Evolutionary conservation across 2,888 invertebrate genomes (phyloP).

Genomic region (Luperina nickerlii): DNA sequence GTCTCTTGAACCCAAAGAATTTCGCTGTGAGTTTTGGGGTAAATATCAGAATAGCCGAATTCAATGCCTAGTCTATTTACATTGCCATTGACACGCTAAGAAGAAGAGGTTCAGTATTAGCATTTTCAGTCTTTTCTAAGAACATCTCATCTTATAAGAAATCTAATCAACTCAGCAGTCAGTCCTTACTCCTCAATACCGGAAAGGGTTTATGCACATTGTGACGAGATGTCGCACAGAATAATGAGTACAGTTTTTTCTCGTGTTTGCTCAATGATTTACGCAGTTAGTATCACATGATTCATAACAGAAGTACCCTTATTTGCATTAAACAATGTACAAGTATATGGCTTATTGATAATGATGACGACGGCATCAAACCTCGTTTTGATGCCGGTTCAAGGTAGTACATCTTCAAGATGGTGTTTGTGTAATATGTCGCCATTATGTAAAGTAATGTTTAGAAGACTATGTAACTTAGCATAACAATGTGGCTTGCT

Average conservation of each 20-base stretch:
- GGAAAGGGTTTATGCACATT: constrained; percentile 51
- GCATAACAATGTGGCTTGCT: neutral
- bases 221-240: constrained; percentile 34
- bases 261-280: constrained; percentile 50
- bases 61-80: too few species aligned
- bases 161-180: neutral
- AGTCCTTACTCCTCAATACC: constrained; percentile 26
- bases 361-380: neutral
- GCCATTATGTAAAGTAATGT: constrained; percentile 29
- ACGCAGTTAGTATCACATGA: constrained; percentile 58
- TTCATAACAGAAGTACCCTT: constrained; percentile 32
- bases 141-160: neutral
- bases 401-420: constrained; percentile 50
- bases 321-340: constrained; percentile 57
- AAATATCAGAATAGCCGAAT: too few species aligned
- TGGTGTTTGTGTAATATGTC: constrained; percentile 10
- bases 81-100: neutral
- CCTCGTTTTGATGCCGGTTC: constrained; percentile 43
- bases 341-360: constrained; percentile 29
- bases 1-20: too few species aligned
- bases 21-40: too few species aligned
- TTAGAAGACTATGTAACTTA: constrained; percentile 4
- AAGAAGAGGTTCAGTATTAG: neutral
- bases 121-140: neutral
- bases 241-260: constrained; percentile 47